A percentile compares a stretch with the other conserved stretches of the same genome.
Evolutionary conservation across 2,797 vertebrate genomes (phyloP).

Genomic region (Sylvilagus floridanus): DNA sequence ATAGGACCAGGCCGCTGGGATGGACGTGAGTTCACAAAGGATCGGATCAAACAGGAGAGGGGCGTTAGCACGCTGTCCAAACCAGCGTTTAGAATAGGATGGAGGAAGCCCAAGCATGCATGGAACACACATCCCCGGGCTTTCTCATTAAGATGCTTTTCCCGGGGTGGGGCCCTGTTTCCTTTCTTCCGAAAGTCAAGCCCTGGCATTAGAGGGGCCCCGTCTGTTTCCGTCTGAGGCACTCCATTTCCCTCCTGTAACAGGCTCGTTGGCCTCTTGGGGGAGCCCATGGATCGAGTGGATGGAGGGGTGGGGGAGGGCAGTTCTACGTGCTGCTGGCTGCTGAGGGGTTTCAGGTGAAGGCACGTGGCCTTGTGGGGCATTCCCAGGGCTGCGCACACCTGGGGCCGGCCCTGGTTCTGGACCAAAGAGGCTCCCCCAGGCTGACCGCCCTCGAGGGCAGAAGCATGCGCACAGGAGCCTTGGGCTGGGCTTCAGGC

Average conservation of each 20-base stretch:
- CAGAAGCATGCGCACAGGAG: accelerated
- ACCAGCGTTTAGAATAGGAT: conserved; percentile 67
- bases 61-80: conserved; percentile 49
- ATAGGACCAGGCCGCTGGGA: not conserved
- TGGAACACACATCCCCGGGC: not conserved
- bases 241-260: not conserved
- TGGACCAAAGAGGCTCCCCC: not conserved
- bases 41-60: conserved; percentile 30
- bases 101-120: conserved; percentile 39
- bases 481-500: not conserved
- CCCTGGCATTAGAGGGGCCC: not conserved
- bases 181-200: conserved; percentile 58
- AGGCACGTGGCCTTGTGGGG: not conserved
- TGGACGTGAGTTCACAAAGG: conserved; percentile 43
- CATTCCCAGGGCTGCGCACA: accelerated
- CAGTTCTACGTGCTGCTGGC: not conserved
- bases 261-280: not conserved
- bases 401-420: too few relatives aligned
- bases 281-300: not conserved
- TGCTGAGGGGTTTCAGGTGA: not conserved
- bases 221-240: not conserved
- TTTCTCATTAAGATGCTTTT: conserved; percentile 30
- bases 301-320: not conserved
- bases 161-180: not conserved
- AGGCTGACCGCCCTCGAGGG: accelerated